Evolutionary conservation across 2,888 invertebrate genomes (phyloP).

Genomic region (Alloscopus bannaensis): DNA sequence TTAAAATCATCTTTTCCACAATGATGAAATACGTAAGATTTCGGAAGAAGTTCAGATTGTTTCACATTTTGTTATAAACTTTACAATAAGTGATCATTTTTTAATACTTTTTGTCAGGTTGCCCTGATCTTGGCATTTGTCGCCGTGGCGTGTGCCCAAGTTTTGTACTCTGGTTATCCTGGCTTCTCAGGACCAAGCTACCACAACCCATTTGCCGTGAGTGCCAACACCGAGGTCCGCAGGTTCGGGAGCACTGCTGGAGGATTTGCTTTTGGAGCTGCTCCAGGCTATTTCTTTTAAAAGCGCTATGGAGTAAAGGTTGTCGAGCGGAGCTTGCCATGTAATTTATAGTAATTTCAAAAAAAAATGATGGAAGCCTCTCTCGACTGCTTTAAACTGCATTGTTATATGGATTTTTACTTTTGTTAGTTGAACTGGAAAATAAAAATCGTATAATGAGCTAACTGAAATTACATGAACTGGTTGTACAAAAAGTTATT

Average conservation of each 20-base stretch:
- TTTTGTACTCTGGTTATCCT: constrained; percentile 39
- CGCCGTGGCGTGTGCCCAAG: constrained; percentile 30
- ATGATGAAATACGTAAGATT: constrained; percentile 58
- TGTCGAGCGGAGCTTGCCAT: no score
- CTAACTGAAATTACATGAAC: no score
- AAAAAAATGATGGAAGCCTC: no score
- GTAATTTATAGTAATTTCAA: no score
- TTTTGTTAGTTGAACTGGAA: no score
- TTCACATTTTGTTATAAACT: constrained; percentile 5
- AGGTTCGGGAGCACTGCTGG: constrained; percentile 33
- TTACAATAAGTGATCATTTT: neutral
- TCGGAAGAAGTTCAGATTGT: neutral
- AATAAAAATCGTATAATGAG: no score
- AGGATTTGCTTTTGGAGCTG: constrained; percentile 28
- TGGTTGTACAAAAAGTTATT: no score
- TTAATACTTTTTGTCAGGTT: constrained; percentile 11
- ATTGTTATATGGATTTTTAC: no score
- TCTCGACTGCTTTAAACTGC: no score
- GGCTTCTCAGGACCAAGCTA: constrained; percentile 41
- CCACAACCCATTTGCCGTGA: constrained; percentile 36
- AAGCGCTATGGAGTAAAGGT: neutral
- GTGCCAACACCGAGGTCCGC: constrained; percentile 31
- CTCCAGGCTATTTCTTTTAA: constrained; percentile 21
- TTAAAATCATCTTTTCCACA: constrained; percentile 5
- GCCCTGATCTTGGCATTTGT: constrained; percentile 45